Conservation (phyloP, 1,140 invertebrate genomes). For the Drosophila yakuba region DNA sequence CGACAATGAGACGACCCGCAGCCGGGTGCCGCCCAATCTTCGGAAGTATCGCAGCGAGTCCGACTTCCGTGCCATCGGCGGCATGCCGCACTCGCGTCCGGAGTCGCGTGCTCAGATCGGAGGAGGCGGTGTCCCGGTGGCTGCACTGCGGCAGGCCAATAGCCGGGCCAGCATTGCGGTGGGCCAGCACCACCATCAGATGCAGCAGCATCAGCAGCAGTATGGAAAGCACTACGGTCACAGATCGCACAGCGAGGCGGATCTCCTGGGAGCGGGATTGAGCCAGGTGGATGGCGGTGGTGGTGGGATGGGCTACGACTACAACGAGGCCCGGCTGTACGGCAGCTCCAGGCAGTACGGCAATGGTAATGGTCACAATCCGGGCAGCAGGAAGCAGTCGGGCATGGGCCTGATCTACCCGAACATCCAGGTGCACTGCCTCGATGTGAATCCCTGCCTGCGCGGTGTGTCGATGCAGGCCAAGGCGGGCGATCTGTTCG, state of each 20-base stretch:
- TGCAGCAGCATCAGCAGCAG: constrained; percentile 56
- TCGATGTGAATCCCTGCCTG: constrained; percentile 86
- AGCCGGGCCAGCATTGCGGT: constrained; percentile 83
- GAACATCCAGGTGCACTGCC: constrained; percentile 88
- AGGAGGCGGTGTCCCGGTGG: constrained; percentile 46
- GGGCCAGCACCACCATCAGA: constrained; percentile 65
- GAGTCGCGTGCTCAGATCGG: constrained; percentile 71
- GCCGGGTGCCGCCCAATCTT: constrained; percentile 86
- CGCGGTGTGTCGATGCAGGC: constrained; percentile 93
- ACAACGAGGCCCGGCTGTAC: constrained; percentile 72
- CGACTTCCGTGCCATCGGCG: constrained; percentile 88
- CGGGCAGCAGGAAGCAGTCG: constrained; percentile 78
- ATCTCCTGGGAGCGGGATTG: constrained; percentile 72
- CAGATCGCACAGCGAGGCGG: constrained; percentile 84
- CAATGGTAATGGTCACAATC: constrained; percentile 40
- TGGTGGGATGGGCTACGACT: constrained; percentile 62
- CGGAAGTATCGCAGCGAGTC: constrained; percentile 92
- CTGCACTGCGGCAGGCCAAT: constrained; percentile 80
- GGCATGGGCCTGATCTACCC: constrained; percentile 86
- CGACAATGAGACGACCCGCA: constrained; percentile 88
- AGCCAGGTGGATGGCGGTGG: constrained; percentile 38
- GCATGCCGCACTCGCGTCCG: constrained; percentile 83
- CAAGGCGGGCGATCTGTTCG: constrained; percentile 94
- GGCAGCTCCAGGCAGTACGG: constrained; percentile 69
- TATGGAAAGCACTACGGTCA: constrained; percentile 83